Conservation (phyloP, 2,797 vertebrate species). For the Nannoperca obscura region DNA sequence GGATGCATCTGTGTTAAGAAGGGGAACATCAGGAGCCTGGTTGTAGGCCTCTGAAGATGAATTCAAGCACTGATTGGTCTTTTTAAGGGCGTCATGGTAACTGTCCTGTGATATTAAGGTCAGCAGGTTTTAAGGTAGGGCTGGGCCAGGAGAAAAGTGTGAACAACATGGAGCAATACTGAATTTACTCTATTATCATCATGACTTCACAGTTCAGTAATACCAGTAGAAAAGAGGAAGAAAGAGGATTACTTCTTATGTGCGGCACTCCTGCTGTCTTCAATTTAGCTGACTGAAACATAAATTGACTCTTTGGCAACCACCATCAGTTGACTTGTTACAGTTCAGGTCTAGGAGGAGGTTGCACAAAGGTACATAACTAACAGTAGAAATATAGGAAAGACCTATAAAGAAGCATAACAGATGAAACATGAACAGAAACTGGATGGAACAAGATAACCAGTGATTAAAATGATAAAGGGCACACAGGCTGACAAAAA, state of each 20-base stretch:
- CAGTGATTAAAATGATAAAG: slow-evolving; percentile 53
- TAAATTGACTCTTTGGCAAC: slow-evolving; percentile 29
- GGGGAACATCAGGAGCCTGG: not conserved
- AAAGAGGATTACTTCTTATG: not conserved
- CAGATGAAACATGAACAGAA: slow-evolving; percentile 31
- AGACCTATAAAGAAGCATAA: slow-evolving; percentile 28
- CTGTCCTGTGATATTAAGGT: not conserved
- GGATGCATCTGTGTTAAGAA: slow-evolving; percentile 1
- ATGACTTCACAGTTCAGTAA: not conserved
- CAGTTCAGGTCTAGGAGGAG: not conserved
- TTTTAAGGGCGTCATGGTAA: slow-evolving; percentile 25
- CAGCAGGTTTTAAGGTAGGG: not conserved
- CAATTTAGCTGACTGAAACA: slow-evolving; percentile 13
- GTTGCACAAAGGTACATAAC: not conserved
- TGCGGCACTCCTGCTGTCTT: not conserved
- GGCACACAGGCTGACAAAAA: slow-evolving; percentile 34
- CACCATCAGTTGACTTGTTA: slow-evolving; percentile 11
- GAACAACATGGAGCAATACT: not conserved
- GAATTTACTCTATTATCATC: not conserved
- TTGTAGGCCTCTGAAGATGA: slow-evolving; percentile 19
- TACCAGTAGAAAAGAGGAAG: not conserved
- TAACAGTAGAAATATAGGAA: slow-evolving; percentile 6
- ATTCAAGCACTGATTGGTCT: slow-evolving; percentile 19
- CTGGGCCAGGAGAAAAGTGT: not conserved
- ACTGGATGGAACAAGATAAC: slow-evolving; percentile 44